These are phyloP conservation scores for Drosophila fuyamai DNA, from an alignment of 1,140 invertebrate genomes.

Conservation along the genomic window DNA sequence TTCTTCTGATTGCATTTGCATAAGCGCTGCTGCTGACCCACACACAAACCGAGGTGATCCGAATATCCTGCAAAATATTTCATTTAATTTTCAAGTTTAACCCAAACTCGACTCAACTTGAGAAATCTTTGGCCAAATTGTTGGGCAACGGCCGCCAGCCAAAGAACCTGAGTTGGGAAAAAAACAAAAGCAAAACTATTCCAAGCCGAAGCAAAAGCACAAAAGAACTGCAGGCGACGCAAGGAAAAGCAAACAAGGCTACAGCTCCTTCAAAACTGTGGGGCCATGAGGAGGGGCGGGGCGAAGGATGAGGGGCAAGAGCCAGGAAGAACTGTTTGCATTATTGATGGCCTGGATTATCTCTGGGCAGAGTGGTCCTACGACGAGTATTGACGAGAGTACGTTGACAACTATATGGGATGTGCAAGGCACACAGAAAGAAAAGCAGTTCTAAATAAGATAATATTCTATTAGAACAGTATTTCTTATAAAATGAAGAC, in stretches of 20 bases:
- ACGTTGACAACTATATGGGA: conserved; percentile 67
- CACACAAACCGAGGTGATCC: conserved; percentile 4
- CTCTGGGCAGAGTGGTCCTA: conserved; percentile 55
- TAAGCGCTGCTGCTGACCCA: conserved; percentile 21
- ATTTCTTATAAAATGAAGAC: too few species aligned
- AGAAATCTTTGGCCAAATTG: conserved; percentile 72
- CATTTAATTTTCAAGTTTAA: conserved; percentile 76
- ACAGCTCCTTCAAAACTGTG: conserved; percentile 25
- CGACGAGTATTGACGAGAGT: conserved; percentile 54
- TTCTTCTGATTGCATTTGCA: conserved; percentile 56
- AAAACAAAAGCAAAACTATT: conserved; percentile 65
- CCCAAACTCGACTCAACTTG: conserved; percentile 68
- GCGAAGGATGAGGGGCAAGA: not conserved
- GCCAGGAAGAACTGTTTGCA: conserved; percentile 71
- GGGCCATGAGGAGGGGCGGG: not conserved
- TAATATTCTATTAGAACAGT: too few species aligned
- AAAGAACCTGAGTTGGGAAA: conserved; percentile 9
- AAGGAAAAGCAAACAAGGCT: conserved; percentile 52
- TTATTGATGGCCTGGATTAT: conserved; percentile 83
- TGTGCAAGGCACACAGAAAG: conserved; percentile 10
- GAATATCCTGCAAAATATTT: conserved; percentile 53
- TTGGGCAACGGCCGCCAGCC: conserved; percentile 54
- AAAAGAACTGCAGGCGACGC: conserved; percentile 49
- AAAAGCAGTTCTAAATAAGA: not conserved
- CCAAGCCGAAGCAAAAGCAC: conserved; percentile 39